phyloP scores from a whole-genome alignment of 2,113 vertebrate genomes.

The human (Homo sapiens) region GRCh38 chr1:170796501-170797000 shows the following conservation, averaged over 20 bases:
- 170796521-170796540: not conserved
- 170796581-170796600: too few species aligned
- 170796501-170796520: not conserved
- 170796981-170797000: not conserved
- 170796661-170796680: not conserved
- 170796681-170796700: not conserved
- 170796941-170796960: not conserved
- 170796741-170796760: not conserved
- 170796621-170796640: too few species aligned
- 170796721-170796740: not conserved
- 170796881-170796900: not conserved
- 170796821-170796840: not conserved
- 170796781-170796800: not conserved
- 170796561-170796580: not conserved
- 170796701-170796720: not conserved
- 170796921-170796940: not conserved
- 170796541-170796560: not conserved
- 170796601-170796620: not conserved
- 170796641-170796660: not conserved
- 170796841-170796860: not conserved
- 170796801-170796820: not conserved
- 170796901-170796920: not conserved
- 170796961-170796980: not conserved
- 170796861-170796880: not conserved
- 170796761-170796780: not conserved